These are phyloP conservation scores for Sakesphorus luctuosus DNA, from an alignment of 2,113 vertebrate genomes.

Conservation along the genomic window DNA sequence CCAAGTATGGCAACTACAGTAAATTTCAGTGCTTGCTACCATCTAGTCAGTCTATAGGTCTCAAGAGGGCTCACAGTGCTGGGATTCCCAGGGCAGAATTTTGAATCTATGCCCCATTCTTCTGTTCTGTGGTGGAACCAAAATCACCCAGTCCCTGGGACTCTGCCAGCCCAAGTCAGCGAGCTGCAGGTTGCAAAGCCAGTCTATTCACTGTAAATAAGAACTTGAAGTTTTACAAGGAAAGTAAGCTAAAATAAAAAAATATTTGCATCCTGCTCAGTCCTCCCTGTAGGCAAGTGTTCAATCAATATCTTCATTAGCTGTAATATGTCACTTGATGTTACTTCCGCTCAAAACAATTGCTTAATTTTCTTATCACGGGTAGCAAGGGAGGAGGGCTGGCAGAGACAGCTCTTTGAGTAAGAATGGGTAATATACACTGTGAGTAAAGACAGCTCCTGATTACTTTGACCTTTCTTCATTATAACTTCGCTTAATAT, in stretches of 20 bases:
- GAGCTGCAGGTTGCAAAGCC: neutral
- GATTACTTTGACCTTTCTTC: slow-evolving; percentile 48
- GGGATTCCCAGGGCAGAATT: neutral
- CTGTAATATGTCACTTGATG: neutral
- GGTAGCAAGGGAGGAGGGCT: neutral
- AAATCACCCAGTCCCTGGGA: neutral
- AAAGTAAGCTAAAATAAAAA: neutral
- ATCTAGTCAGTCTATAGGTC: neutral
- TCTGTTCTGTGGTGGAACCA: neutral
- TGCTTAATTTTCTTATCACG: slow-evolving; percentile 6
- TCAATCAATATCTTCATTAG: slow-evolving; percentile 27
- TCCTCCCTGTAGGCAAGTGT: neutral
- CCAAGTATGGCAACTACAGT: neutral
- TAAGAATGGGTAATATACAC: neutral
- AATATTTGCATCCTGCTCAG: neutral
- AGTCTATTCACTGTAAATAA: neutral
- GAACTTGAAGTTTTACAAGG: neutral
- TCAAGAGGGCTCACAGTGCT: neutral
- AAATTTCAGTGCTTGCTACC: neutral
- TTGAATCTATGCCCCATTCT: neutral
- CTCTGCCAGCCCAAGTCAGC: neutral
- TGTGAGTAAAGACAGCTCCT: neutral
- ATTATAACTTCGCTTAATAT: slow-evolving; percentile 24
- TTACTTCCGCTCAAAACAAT: neutral
- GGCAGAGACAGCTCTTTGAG: neutral